Base-by-base conservation (phyloP, 2,888 invertebrate genomes). In the Nysson spinosus region DNA sequence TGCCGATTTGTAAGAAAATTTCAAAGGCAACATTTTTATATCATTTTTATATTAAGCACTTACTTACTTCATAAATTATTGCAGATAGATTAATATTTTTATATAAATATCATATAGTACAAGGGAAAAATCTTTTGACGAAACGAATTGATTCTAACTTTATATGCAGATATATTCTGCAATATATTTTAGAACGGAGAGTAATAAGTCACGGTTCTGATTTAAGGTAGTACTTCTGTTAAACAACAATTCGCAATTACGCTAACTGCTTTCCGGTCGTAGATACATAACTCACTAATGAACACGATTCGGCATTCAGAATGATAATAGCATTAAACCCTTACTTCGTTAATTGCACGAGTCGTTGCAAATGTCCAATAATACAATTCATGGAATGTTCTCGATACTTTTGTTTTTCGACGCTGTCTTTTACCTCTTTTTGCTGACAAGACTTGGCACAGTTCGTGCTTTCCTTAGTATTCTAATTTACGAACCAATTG, bases 311-410 rank as follows among this genome's bases (percentile, higher is more conserved):
- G 24, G 42, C 22, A 20, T 24, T 56, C 35, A 11, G 37, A 19
- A 6, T 28, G 28, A 4, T 52, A 37, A 37, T 30, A 12, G 22
- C 42, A 24, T 57, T 50, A 57, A 51, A 34, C 39, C 24, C 44
- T 52, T 57, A 54, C 49, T 46, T 40, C 43, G 28, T 44, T 56
- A 47, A 66, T 66, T 56, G 56, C 34, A 39, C 12, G 24, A 34
- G 35, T 28, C 19, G 2, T 2, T n/a, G 24, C 19, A 14, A 2
- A 20, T 7, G 20, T n/a, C 28, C 30, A 17, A 61, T 43, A 61
- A 68, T 35, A 46, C 57, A 50, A 68, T 46, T 50, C 22, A 42
- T 28, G 20, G 39, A 11, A 32, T 46, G 42, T 46, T 39, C 40
- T 35, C 55, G 47, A 61, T 60, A 55, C 26, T 4, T 14, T 17